phyloP scores from a whole-genome alignment of 2,888 invertebrate genomes.

The Chrysotoxum bicinctum region DNA sequence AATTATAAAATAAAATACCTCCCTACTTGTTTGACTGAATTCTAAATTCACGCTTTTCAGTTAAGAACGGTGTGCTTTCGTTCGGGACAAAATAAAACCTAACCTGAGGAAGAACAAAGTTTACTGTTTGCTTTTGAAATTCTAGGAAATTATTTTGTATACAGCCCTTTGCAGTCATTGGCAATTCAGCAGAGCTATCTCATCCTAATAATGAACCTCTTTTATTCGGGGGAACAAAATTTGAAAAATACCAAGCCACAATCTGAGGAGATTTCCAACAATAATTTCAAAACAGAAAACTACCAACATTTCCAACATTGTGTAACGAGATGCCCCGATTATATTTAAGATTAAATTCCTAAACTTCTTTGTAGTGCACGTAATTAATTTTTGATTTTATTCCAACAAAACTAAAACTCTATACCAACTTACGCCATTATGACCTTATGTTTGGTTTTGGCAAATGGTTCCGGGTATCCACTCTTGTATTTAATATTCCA shows the following conservation, averaged over 20 bases:
- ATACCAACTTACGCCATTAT: constrained; percentile 1
- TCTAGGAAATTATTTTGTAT: not conserved
- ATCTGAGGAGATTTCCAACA: not conserved
- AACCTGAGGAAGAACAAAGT: not conserved
- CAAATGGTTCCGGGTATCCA: not conserved
- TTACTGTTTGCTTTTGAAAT: not conserved
- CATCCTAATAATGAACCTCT: not conserved
- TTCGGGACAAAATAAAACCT: not conserved
- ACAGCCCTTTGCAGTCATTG: not conserved
- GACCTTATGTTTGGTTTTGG: constrained; percentile 7
- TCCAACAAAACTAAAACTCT: not conserved
- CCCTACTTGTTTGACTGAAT: not conserved
- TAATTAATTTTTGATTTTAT: constrained; percentile 19
- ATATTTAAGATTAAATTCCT: not conserved
- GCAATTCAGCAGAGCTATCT: not conserved
- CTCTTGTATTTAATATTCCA: constrained; percentile 1
- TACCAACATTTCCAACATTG: too few relatives aligned
- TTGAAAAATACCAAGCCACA: not conserved
- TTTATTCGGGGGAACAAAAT: not conserved
- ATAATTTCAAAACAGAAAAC: too few relatives aligned
- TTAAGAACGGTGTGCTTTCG: not conserved
- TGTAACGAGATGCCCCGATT: not conserved
- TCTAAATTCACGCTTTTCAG: not conserved
- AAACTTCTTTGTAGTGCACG: not conserved
- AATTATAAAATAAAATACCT: not conserved